A percentile compares a stretch with the other conserved stretches of the same genome.
These are phyloP conservation scores for Nephrotoma flavescens DNA, from an alignment of 2,888 invertebrate species.

Conservation along the genomic window DNA sequence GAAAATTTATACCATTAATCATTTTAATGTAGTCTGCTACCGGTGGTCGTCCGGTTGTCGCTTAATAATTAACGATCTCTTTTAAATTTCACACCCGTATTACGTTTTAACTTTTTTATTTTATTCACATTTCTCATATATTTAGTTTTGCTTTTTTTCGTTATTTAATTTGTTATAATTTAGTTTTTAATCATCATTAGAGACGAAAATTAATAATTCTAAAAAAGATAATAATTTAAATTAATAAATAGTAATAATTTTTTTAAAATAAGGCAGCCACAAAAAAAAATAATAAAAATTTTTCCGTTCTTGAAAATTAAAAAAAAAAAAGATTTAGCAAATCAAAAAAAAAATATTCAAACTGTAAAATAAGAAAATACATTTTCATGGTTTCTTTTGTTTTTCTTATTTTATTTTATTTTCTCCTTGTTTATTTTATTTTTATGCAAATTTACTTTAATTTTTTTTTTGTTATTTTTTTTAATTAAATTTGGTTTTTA, in stretches of 20 bases:
- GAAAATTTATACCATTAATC: not conserved
- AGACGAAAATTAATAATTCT: not conserved
- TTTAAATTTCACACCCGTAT: not conserved
- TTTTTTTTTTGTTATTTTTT: conserved; percentile 5
- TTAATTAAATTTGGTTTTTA: conserved; percentile 5
- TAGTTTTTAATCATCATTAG: not conserved
- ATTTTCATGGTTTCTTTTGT: not conserved
- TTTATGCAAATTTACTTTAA: conserved; percentile 8
- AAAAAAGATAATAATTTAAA: not conserved
- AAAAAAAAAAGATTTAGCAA: not conserved
- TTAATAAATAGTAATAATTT: not conserved
- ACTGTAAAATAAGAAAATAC: not conserved
- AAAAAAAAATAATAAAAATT: not conserved
- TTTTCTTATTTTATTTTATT: not conserved
- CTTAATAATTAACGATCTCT: not conserved
- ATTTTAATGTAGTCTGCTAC: not conserved
- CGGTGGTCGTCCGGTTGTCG: not conserved
- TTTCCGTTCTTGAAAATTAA: not conserved
- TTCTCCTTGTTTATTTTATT: conserved; percentile 6
- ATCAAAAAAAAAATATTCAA: not conserved
- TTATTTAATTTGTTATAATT: not conserved
- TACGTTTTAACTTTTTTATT: not conserved
- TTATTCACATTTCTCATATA: not conserved
- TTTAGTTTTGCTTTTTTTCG: not conserved
- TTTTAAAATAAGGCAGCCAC: not conserved